These are phyloP conservation scores for Stenotaenia linearis DNA, from an alignment of 2,888 invertebrate species.

Conservation along the genomic window DNA sequence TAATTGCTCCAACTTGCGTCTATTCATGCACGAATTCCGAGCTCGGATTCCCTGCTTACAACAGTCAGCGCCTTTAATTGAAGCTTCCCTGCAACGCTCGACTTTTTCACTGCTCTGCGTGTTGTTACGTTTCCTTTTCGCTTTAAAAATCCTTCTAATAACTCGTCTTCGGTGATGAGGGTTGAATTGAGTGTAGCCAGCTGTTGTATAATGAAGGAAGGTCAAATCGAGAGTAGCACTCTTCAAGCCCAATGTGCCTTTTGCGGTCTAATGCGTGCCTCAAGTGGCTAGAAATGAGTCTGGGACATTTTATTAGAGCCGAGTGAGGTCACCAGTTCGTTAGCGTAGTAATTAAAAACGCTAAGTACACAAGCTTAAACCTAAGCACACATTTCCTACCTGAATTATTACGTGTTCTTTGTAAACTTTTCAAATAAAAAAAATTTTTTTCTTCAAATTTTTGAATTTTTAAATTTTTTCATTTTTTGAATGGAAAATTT, in stretches of 20 bases:
- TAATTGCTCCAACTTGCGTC: not conserved
- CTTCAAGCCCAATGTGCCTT: not conserved
- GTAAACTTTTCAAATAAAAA: not conserved
- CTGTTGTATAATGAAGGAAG: constrained; percentile 15
- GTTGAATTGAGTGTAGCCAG: constrained; percentile 19
- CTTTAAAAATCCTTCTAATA: not conserved
- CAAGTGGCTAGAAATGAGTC: not conserved
- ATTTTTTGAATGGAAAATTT: too few species aligned
- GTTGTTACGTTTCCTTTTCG: too few species aligned
- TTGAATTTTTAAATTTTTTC: too few species aligned
- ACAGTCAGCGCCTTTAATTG: not conserved
- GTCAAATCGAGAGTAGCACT: not conserved
- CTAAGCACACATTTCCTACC: not conserved
- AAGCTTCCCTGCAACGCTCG: too few species aligned
- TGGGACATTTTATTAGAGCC: not conserved
- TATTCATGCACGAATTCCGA: not conserved
- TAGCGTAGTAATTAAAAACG: not conserved
- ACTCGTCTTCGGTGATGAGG: not conserved
- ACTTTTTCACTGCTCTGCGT: too few species aligned
- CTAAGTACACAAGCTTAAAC: not conserved
- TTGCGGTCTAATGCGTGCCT: constrained; percentile 1
- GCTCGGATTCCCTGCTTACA: not conserved
- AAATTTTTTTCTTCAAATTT: too few species aligned
- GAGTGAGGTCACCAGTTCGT: not conserved
- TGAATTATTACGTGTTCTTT: not conserved